These are phyloP conservation scores for Paracentrotus lividus DNA, from an alignment of 53 echinoderm and acorn worm genomes.

Conservation along the genomic window DNA sequence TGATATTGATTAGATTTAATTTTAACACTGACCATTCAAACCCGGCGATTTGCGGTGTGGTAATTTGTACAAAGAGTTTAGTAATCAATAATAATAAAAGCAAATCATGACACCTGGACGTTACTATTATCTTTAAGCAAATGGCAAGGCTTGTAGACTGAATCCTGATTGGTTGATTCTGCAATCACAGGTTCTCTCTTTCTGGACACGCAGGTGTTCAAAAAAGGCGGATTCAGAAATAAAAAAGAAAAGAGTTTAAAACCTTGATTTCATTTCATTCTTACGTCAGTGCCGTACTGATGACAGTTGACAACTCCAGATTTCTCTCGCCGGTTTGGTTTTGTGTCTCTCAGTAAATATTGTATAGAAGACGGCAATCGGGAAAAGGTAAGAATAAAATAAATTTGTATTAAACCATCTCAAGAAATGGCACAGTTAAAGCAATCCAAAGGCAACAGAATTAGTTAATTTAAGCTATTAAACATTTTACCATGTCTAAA, in stretches of 20 bases:
- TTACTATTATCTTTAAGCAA: no score
- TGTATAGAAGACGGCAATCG: not conserved
- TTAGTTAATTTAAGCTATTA: no score
- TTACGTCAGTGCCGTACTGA: not conserved
- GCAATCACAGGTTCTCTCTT: not conserved
- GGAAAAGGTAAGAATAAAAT: not conserved
- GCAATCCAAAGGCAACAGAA: no score
- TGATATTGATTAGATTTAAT: no score
- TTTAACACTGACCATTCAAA: no score
- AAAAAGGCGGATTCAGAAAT: not conserved
- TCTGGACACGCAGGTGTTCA: not conserved
- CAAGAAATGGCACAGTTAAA: no score
- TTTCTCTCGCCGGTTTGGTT: not conserved
- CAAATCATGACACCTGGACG: not conserved
- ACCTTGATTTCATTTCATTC: not conserved
- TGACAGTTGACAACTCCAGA: not conserved
- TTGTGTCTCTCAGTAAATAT: not conserved
- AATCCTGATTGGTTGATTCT: not conserved
- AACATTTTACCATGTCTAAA: no score
- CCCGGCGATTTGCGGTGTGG: slow-evolving; percentile 22
- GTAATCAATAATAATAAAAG: slow-evolving; percentile 16
- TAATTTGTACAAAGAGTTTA: not conserved
- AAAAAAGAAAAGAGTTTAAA: not conserved
- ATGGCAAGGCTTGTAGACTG: not conserved
- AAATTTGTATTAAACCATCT: no score